These are phyloP conservation scores for Tyrannus savana DNA, from an alignment of 2,113 vertebrate genomes.

Conservation along the genomic window DNA sequence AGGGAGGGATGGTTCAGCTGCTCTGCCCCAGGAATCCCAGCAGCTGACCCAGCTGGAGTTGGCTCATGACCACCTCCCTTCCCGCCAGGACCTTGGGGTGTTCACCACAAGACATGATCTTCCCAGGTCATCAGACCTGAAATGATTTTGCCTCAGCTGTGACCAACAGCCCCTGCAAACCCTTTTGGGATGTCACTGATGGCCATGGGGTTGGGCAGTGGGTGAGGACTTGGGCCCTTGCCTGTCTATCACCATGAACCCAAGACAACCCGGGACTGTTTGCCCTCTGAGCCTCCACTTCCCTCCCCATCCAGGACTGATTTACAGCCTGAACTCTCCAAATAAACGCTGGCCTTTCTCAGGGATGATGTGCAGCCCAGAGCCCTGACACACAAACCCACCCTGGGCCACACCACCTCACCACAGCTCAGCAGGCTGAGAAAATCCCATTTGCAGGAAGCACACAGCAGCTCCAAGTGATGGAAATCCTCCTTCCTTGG, in stretches of 20 bases:
- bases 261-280: not conserved
- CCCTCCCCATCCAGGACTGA: not conserved
- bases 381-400: accelerated
- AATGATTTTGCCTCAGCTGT: not conserved
- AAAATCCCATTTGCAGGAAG: not conserved
- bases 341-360: not conserved
- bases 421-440: not conserved
- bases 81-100: not conserved
- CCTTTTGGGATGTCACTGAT: not conserved
- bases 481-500: not conserved
- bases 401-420: not conserved
- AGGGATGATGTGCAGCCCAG: not conserved
- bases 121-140: not conserved
- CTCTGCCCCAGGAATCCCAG: not conserved
- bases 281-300: accelerated
- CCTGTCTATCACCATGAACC: not conserved
- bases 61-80: not conserved
- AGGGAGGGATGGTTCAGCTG: not conserved
- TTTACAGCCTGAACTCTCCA: not conserved
- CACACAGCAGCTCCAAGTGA: not conserved
- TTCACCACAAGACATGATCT: not conserved
- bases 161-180: not conserved
- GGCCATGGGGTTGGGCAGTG: not conserved
- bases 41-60: not conserved
- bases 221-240: not conserved